Percentiles rank a stretch among this genome's conserved stretches.
phyloP scores from a whole-genome alignment of 2,888 invertebrate species.

The Mythimna ferrago region DNA sequence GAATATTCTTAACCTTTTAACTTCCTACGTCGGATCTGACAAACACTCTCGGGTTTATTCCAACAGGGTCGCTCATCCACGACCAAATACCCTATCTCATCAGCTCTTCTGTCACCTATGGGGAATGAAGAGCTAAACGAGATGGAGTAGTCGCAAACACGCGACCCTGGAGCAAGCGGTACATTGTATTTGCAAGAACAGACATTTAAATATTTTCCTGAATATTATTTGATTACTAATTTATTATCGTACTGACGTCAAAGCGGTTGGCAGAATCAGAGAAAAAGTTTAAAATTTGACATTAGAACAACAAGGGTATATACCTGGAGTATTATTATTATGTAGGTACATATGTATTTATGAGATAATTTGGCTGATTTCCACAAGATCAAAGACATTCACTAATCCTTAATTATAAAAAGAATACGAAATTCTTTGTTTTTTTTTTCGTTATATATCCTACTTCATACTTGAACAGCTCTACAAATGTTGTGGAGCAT shows the following conservation, averaged over 20 bases:
- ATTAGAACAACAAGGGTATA: neutral
- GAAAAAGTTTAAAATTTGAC: neutral
- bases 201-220: neutral
- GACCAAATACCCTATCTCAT: too few relatives aligned
- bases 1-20: neutral
- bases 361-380: constrained; percentile 29
- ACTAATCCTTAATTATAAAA: constrained; percentile 10
- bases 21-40: too few relatives aligned
- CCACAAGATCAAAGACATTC: constrained; percentile 18
- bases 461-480: neutral
- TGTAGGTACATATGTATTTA: neutral
- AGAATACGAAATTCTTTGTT: neutral
- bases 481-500: neutral
- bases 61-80: too few relatives aligned
- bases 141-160: too few relatives aligned
- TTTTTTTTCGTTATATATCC: neutral
- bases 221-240: too few relatives aligned
- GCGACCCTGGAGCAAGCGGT: neutral
- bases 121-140: too few relatives aligned
- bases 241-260: constrained; percentile 23
- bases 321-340: neutral
- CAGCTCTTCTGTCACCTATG: too few relatives aligned
- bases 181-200: constrained; percentile 2
- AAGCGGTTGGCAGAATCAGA: neutral
- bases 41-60: too few relatives aligned